Percentiles rank a stretch among this genome's conserved stretches.
These are phyloP conservation scores for Acrocephalus scirpaceus DNA, from an alignment of 2,797 vertebrate species.

Conservation along the genomic window DNA sequence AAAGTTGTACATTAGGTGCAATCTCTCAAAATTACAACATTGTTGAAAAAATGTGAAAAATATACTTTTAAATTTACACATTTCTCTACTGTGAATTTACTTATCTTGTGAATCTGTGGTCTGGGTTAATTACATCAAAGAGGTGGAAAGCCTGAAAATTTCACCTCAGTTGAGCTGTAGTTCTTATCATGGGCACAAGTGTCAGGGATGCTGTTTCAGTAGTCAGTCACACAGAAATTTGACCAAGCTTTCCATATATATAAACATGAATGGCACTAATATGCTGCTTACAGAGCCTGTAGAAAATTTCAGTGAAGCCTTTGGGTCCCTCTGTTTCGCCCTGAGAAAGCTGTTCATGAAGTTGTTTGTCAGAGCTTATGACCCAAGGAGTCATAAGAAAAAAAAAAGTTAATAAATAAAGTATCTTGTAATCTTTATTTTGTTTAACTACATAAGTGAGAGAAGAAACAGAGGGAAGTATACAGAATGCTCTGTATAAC, in stretches of 20 bases:
- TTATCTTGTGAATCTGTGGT: fast-evolving
- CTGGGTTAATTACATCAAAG: not conserved
- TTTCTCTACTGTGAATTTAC: not conserved
- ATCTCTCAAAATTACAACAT: not conserved
- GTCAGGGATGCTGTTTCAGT: not conserved
- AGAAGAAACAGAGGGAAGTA: not conserved
- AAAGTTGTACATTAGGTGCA: not conserved
- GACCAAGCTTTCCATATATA: not conserved
- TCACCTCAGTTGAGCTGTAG: not conserved
- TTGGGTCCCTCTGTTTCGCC: not conserved
- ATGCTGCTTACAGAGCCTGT: not conserved
- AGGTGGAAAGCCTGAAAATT: not conserved
- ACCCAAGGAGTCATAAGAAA: not conserved
- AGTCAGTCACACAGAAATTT: not conserved
- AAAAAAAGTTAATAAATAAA: not conserved
- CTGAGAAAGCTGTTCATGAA: not conserved
- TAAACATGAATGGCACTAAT: not conserved
- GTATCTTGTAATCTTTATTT: not conserved
- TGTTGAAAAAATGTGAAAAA: not conserved
- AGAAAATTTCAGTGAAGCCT: not conserved
- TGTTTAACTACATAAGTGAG: not conserved
- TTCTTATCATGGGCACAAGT: not conserved
- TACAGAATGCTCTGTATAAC: fast-evolving
- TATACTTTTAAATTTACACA: not conserved
- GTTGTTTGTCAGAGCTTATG: not conserved